A percentile compares a stretch with the other conserved stretches of the same genome.
phyloP scores from a whole-genome alignment of 2,888 invertebrate genomes.

The Encarsia formosa region DNA sequence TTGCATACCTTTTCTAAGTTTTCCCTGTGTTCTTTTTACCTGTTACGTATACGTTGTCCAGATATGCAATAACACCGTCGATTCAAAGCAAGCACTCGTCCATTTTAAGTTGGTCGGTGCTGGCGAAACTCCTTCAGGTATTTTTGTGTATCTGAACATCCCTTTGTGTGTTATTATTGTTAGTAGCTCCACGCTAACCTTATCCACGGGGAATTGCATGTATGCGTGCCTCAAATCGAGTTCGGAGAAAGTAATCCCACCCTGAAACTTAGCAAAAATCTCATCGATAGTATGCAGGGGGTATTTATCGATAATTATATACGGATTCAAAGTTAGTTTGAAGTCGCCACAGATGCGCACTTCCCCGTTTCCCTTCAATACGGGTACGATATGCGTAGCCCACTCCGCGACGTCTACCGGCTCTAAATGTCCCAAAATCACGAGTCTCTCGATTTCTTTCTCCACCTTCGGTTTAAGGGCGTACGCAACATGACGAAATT shows the following conservation, averaged over 20 bases:
- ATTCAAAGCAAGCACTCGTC: no score
- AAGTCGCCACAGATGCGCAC: constrained; percentile 17
- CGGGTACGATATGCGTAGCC: constrained; percentile 13
- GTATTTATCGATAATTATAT: constrained; percentile 16
- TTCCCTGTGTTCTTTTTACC: no score
- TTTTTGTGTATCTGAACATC: constrained; percentile 5
- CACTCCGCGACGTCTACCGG: constrained; percentile 11
- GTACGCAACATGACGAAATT: constrained; percentile 16
- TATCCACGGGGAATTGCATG: constrained; percentile 27
- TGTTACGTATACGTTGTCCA: neutral
- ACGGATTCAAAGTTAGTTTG: constrained; percentile 13
- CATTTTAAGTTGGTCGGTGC: constrained; percentile 31
- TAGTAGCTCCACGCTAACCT: constrained; percentile 12
- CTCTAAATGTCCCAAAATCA: constrained; percentile 8
- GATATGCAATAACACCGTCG: no score
- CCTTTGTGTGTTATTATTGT: constrained; percentile 17
- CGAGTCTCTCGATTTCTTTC: constrained; percentile 16
- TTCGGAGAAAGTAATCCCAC: constrained; percentile 14
- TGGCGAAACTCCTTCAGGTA: constrained; percentile 5
- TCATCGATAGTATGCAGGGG: constrained; percentile 21
- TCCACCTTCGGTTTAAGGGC: constrained; percentile 19
- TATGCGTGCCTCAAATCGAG: constrained; percentile 20
- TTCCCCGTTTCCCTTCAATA: constrained; percentile 9
- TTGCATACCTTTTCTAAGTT: no score
- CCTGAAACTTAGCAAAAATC: constrained; percentile 19